Evolutionary conservation across 2,888 invertebrate species (phyloP).

Genomic region (Lamproptera curius): DNA sequence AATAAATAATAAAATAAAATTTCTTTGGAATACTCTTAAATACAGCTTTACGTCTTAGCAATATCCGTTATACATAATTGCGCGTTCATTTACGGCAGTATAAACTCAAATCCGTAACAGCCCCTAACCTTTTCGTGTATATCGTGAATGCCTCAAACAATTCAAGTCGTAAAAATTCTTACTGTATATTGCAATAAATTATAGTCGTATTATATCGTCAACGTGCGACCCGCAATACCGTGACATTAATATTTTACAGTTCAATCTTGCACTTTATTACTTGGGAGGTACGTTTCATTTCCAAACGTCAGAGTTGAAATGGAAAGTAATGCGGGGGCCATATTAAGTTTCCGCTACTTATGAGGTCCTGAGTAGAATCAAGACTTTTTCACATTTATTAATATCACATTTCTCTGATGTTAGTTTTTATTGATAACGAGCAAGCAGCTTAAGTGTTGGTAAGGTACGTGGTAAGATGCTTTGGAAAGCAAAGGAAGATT

Average conservation of each 20-base stretch:
- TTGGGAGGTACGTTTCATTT: conserved; percentile 36
- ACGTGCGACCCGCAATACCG: conserved; percentile 27
- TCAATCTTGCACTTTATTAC: conserved; percentile 54
- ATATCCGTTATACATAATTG: no score
- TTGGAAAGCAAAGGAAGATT: no score
- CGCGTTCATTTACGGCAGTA: not conserved
- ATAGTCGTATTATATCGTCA: conserved; percentile 32
- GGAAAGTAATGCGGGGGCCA: conserved; percentile 32
- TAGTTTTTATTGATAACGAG: no score
- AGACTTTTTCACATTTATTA: conserved; percentile 25
- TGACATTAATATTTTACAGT: conserved; percentile 39
- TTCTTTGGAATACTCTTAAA: no score
- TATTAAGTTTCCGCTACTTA: conserved; percentile 41
- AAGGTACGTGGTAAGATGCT: no score
- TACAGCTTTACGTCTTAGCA: no score
- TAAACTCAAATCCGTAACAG: not conserved
- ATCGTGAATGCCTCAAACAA: conserved; percentile 20
- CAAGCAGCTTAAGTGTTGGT: no score
- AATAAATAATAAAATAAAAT: no score
- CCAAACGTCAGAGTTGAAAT: conserved; percentile 35
- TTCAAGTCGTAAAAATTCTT: conserved; percentile 28
- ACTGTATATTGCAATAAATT: conserved; percentile 37
- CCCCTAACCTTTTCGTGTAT: not conserved
- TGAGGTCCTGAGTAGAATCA: conserved; percentile 27
- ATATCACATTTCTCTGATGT: conserved; percentile 7